Evolutionary conservation across 2,113 vertebrate genomes (phyloP), one percentile per base, ranked within the genome.

Genomic region (Oryzias melastigma): DNA sequence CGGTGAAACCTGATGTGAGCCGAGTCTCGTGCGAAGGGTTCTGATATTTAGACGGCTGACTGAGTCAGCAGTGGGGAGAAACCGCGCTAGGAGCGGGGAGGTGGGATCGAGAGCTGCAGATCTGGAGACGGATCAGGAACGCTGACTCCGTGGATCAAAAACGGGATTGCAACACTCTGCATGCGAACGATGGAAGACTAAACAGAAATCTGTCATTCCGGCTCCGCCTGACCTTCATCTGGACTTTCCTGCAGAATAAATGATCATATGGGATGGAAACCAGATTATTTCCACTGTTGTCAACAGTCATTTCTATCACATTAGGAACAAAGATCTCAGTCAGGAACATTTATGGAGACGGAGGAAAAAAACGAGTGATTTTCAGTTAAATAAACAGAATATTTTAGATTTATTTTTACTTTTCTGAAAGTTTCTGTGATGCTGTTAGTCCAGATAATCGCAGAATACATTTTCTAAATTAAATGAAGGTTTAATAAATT

Each of bases 41-140:
- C 79, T 67, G 73, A 79, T 89, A 87, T 88, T 90, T 87, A 66
- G 84, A 86, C 85, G 87, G 86, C 86, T 85, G 88, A 88, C 76
- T 63, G 75, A 80, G 77, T 80, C 67, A 62, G 83, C 69, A 58
- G 13, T 60, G 65, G 52, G 15, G 76, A 71, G 69, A 63, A 71
- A 17, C 65, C 59, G 40, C 42, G 1, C 62, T 69, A 47, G 71
- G 63, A 60, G 66, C 70, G 65, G 77, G 49, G 57, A 71, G 61
- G 65, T 20, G 54, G 68, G 60, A 67, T 65, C 53, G 47, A 16
- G 58, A 62, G n/a, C 42, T 60, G 3, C n/a, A 24, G 29, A 35
- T 8, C 29, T 35, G 29, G 29, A 35, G 10, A 35, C 7, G 29
- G 8, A 35, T 35, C 29, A 35, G 29, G 29, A 35, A 35, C 7